Evolutionary conservation across 1,140 invertebrate species (phyloP), one percentile per base, ranked within the genome.

Genomic region (Phenacoccus solenopsis): DNA sequence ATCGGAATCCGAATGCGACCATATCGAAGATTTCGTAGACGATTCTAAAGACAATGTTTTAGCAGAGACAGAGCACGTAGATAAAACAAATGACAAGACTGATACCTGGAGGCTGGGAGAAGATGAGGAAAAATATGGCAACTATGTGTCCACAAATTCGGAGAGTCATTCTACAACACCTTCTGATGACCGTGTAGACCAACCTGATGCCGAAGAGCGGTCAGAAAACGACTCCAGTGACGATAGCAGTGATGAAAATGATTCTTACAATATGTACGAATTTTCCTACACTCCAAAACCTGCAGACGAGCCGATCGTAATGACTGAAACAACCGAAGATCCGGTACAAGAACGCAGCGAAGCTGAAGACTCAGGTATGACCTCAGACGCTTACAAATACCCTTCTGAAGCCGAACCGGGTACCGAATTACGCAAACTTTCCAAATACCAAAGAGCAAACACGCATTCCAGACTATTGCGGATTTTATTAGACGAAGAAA

Each of bases 391-490:
- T 75, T 87, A 86, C 72, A 79, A 85, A 35, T 84, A 86, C 70
- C 85, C 87, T 64, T 85, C 84, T 0, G 86, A 87, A 70, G 82
- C 84, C 1, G 87, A 88, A 35, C 72, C 73, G 25, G 80, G 80
- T 70, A 78, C 81, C 1, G 81, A 83, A 71, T 73, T 81, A n/a
- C 81, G 79, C 16, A 85, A 84, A 73, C 78, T 83, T 70, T 82
- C 79, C 4, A 80, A 81, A 69, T 89, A 87, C 74, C 83, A 88
- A 76, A 78, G 87, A 68, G 87, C 87, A 1, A 83, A 87, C 56
- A 89, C 87, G 4, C 87, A 89, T 78, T 88, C 87, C 16, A 80
- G 88, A 70, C 78, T 89, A 13, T 88, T 87, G 72, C 85, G 84
- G 75, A 75, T 89, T 1, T 75, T 89, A 22, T 84, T 83, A 74